A percentile compares a stretch with the other conserved stretches of the same genome.
Evolutionary conservation across 53 echinoderm and acorn worm species (phyloP).

Genomic region (Paracentrotus lividus): DNA sequence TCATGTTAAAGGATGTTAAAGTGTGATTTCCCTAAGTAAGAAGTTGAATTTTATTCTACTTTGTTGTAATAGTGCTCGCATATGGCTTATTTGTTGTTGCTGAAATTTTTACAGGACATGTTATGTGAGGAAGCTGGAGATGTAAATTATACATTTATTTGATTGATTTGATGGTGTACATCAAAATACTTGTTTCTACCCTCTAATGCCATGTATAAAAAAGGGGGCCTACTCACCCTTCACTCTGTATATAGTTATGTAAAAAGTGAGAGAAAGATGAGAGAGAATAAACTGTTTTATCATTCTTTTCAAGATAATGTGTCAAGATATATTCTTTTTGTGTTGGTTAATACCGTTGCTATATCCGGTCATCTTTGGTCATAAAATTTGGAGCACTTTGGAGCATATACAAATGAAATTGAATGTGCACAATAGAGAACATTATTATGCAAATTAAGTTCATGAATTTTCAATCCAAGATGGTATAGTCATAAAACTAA

Average conservation of each 20-base stretch:
- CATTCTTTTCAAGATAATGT: conserved; percentile 63
- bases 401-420: too few species aligned
- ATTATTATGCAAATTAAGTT: too few species aligned
- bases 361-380: too few species aligned
- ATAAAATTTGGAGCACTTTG: too few species aligned
- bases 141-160: conserved; percentile 52
- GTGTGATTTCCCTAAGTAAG: conserved; percentile 29
- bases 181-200: conserved; percentile 6
- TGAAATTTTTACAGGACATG: not conserved
- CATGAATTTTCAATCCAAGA: too few species aligned
- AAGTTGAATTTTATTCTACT: not conserved
- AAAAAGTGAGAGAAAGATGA: conserved; percentile 58
- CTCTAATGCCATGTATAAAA: conserved; percentile 17
- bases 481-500: too few species aligned
- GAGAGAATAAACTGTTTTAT: conserved; percentile 72
- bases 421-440: too few species aligned
- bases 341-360: too few species aligned
- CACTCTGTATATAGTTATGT: conserved; percentile 60
- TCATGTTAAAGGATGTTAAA: not conserved
- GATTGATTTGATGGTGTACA: conserved; percentile 29
- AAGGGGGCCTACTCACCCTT: not conserved
- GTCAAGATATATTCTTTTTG: not conserved
- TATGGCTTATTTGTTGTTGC: conserved; percentile 27
- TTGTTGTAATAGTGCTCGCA: conserved; percentile 11
- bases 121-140: not conserved